Conservation (phyloP, 2,113 vertebrate genomes). For the Isurus oxyrinchus region DNA sequence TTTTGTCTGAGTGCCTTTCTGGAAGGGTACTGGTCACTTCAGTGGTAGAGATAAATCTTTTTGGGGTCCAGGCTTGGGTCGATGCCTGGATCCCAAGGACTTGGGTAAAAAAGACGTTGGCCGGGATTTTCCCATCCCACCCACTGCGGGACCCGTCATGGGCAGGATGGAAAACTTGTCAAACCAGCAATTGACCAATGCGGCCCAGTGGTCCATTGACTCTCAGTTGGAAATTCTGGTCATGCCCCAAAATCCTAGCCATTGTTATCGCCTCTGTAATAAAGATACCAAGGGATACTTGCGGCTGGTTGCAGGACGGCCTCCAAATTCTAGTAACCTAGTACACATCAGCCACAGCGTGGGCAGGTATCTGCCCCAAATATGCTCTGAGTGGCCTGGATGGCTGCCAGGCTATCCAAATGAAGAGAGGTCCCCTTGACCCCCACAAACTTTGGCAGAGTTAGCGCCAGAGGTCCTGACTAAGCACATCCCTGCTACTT, state of each 20-base stretch:
- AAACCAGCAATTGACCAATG: no score
- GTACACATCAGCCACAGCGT: neutral
- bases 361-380: neutral
- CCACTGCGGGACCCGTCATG: no score
- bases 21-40: neutral
- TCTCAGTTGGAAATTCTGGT: no score
- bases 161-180: no score
- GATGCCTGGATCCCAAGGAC: neutral
- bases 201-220: no score
- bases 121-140: no score
- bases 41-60: neutral
- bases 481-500: neutral
- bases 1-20: neutral
- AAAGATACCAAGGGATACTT: neutral
- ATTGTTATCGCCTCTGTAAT: neutral
- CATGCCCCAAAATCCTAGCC: no score
- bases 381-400: neutral
- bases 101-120: neutral
- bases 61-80: neutral
- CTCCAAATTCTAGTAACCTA: neutral
- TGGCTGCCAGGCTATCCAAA: neutral
- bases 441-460: neutral
- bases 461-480: neutral
- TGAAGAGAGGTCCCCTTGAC: neutral
- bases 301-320: neutral